Conservation (phyloP, 1,140 invertebrate species). For the Trichogramma pretiosum region DNA sequence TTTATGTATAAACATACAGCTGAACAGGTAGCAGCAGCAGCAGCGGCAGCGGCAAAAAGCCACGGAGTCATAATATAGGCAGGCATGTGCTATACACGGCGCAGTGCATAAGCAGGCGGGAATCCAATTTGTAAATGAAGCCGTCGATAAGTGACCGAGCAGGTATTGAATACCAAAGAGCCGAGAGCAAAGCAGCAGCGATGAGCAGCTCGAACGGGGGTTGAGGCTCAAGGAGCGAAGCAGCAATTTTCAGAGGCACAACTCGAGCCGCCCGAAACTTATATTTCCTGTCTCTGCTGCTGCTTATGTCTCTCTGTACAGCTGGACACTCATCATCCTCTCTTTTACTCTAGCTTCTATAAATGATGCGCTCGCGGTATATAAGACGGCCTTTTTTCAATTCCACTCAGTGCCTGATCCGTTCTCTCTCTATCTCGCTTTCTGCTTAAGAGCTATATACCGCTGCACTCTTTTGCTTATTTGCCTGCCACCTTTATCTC, state of each 20-base stretch:
- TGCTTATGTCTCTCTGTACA: background rate
- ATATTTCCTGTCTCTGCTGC: too few relatives aligned
- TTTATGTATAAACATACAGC: background rate
- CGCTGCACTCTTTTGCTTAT: too few relatives aligned
- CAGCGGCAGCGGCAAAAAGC: slow-evolving; percentile 13
- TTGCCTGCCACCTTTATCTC: background rate
- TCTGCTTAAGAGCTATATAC: too few relatives aligned
- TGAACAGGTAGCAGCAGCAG: slow-evolving; percentile 14
- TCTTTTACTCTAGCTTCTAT: slow-evolving; percentile 1
- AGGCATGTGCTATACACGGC: too few relatives aligned
- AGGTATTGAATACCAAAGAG: slow-evolving; percentile 22
- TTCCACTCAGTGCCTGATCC: slow-evolving; percentile 1
- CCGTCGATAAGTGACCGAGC: slow-evolving; percentile 30
- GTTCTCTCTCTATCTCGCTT: background rate
- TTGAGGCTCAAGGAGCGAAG: too few relatives aligned
- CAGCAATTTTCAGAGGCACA: too few relatives aligned
- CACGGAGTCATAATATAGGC: too few relatives aligned
- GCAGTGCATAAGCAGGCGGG: slow-evolving; percentile 19
- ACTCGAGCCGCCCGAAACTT: slow-evolving; percentile 4
- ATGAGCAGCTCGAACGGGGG: too few relatives aligned
- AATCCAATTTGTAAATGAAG: slow-evolving; percentile 39
- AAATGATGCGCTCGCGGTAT: too few relatives aligned
- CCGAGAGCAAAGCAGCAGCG: background rate
- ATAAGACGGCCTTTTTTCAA: slow-evolving; percentile 5
- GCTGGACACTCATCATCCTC: slow-evolving; percentile 4